phyloP scores from a whole-genome alignment of 2,113 vertebrate species.

The Brachyhypopomus occidentalis region DNA sequence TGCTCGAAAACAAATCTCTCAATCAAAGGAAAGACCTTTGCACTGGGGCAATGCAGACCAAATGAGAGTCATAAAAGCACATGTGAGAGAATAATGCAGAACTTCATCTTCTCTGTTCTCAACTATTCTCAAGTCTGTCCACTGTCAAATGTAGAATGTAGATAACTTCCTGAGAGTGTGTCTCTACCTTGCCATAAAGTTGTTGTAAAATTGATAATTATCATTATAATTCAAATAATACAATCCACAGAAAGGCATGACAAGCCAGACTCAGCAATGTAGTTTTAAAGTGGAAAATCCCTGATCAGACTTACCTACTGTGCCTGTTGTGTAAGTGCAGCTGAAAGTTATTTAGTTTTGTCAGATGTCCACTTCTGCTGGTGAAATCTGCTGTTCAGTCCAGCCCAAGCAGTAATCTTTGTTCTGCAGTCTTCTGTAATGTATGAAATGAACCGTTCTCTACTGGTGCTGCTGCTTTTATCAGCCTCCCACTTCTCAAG shows the following conservation, averaged over 20 bases:
- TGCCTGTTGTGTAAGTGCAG: constrained; percentile 16
- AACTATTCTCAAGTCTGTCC: not conserved
- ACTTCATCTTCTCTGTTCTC: not conserved
- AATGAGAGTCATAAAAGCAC: constrained; percentile 20
- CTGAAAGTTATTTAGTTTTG: constrained; percentile 6
- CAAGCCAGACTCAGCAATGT: constrained; percentile 3
- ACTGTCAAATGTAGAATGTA: not conserved
- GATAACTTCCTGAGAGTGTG: not conserved
- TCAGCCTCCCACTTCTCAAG: constrained; percentile 48
- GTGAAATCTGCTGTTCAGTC: constrained; percentile 29
- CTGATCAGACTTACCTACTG: constrained; percentile 35
- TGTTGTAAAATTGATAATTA: not conserved
- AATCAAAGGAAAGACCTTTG: not conserved
- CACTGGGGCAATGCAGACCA: not conserved
- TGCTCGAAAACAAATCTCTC: not conserved
- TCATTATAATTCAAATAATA: not conserved
- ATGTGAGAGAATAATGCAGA: not conserved
- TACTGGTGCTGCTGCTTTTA: constrained; percentile 49
- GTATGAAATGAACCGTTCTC: constrained; percentile 29
- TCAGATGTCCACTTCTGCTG: not conserved
- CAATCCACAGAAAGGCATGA: not conserved
- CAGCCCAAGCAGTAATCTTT: constrained; percentile 11
- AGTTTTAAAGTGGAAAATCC: not conserved
- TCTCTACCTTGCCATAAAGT: not conserved
- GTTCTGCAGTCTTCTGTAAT: constrained; percentile 22